Conservation (phyloP, 2,888 invertebrate species). For the Xestia rhomboidea region DNA sequence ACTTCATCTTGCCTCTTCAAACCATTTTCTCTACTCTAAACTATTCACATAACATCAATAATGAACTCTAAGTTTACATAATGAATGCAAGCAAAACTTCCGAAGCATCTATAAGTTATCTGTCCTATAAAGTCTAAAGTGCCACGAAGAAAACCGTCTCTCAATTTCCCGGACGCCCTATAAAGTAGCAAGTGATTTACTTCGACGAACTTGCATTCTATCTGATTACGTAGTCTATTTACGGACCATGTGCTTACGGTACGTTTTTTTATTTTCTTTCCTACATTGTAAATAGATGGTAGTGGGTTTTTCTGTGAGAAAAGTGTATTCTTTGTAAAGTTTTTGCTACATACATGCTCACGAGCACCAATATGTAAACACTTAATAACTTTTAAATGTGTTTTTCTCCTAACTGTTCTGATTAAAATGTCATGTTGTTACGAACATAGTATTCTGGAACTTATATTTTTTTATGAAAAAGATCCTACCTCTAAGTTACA, state of each 20-base stretch:
- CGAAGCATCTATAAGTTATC: slow-evolving; percentile 42
- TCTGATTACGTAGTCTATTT: slow-evolving; percentile 61
- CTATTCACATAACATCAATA: slow-evolving; percentile 14
- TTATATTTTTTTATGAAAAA: too few relatives aligned
- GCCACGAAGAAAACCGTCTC: slow-evolving; percentile 27
- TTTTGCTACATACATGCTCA: neutral
- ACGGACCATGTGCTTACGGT: slow-evolving; percentile 28
- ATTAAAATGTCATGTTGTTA: too few relatives aligned
- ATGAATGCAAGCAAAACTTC: slow-evolving; percentile 43
- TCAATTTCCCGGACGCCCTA: slow-evolving; percentile 48
- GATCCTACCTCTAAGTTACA: too few relatives aligned
- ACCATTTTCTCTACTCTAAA: neutral
- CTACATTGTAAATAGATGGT: slow-evolving; percentile 6
- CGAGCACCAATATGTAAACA: too few relatives aligned
- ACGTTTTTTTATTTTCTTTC: slow-evolving; percentile 7
- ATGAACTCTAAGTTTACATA: slow-evolving; percentile 7
- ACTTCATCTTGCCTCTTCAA: neutral
- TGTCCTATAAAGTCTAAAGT: slow-evolving; percentile 23
- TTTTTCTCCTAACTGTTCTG: too few relatives aligned
- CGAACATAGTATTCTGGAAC: too few relatives aligned
- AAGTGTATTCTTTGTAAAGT: neutral
- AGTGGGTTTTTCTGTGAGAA: neutral
- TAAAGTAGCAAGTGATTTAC: slow-evolving; percentile 64
- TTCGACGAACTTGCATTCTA: slow-evolving; percentile 51
- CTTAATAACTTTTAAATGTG: too few relatives aligned